Evolutionary conservation across 2,113 vertebrate species (phyloP).

Genomic region (Burhinus bistriatus): DNA sequence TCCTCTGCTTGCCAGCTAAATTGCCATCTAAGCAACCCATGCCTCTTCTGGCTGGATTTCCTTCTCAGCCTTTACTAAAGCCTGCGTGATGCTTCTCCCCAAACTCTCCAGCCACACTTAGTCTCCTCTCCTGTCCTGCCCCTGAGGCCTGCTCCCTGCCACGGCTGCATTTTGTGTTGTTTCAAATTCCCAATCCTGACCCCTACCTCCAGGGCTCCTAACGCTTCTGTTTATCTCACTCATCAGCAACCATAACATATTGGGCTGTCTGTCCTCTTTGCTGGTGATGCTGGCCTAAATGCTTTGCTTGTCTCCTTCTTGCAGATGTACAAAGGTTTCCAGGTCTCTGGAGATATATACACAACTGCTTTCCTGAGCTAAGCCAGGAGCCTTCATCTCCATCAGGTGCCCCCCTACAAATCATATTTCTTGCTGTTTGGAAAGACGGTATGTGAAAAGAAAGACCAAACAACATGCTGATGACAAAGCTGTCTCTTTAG

Average conservation of each 20-base stretch:
- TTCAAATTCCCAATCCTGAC: not conserved
- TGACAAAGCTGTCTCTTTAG: not conserved
- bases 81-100: accelerated
- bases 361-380: not conserved
- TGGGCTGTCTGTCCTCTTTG: not conserved
- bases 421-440: not conserved
- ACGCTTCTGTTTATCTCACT: not conserved
- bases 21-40: not conserved
- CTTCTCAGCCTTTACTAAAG: not conserved
- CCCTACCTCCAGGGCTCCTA: not conserved
- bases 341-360: not conserved
- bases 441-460: not conserved
- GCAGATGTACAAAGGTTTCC: not conserved
- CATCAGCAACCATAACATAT: not conserved
- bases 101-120: not conserved
- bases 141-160: not conserved
- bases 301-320: not conserved
- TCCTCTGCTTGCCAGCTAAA: not conserved
- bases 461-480: not conserved
- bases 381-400: not conserved
- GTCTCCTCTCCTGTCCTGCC: not conserved
- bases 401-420: not conserved
- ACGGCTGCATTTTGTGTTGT: accelerated
- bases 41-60: not conserved
- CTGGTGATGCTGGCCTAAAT: not conserved